Evolutionary conservation across 2,888 invertebrate genomes (phyloP).

Genomic region (Hirtodrosophila histrioides): DNA sequence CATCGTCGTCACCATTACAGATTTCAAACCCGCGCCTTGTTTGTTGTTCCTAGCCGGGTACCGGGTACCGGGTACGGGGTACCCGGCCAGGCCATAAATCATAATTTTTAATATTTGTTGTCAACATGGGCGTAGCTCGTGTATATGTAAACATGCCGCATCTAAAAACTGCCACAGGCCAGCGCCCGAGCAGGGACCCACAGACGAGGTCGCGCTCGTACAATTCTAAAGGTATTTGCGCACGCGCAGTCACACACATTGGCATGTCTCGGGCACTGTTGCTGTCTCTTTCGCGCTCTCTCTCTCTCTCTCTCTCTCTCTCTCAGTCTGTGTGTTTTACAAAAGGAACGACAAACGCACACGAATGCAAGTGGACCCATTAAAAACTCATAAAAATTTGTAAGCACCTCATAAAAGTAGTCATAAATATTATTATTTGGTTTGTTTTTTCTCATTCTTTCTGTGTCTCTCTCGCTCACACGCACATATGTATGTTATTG

Average conservation of each 20-base stretch:
- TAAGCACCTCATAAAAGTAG: conserved; percentile 85
- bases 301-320: not conserved
- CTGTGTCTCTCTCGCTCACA: conserved; percentile 11
- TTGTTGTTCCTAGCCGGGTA: conserved; percentile 14
- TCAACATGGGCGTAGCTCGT: conserved; percentile 81
- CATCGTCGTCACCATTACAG: conserved; percentile 69
- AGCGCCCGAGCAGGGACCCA: conserved; percentile 23
- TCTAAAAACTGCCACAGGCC: conserved; percentile 50
- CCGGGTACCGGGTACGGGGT: conserved; percentile 18
- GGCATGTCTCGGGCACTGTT: conserved; percentile 23
- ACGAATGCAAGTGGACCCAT: conserved; percentile 75
- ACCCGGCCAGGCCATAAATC: conserved; percentile 69
- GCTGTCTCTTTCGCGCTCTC: conserved; percentile 8
- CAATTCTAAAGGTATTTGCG: conserved; percentile 76
- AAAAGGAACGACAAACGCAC: conserved; percentile 48
- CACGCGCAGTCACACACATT: conserved; percentile 78
- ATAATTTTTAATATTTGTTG: conserved; percentile 81
- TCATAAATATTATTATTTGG: conserved; percentile 83
- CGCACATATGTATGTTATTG: conserved; percentile 2
- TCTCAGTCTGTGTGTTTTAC: conserved; percentile 13
- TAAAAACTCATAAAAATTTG: conserved; percentile 85
- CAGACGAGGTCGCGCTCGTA: conserved; percentile 30
- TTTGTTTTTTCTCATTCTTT: conserved; percentile 42
- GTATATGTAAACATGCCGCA: conserved; percentile 61
- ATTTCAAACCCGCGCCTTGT: conserved; percentile 57